Conservation (phyloP, 2,888 invertebrate species). For the Leucophenga montana region DNA sequence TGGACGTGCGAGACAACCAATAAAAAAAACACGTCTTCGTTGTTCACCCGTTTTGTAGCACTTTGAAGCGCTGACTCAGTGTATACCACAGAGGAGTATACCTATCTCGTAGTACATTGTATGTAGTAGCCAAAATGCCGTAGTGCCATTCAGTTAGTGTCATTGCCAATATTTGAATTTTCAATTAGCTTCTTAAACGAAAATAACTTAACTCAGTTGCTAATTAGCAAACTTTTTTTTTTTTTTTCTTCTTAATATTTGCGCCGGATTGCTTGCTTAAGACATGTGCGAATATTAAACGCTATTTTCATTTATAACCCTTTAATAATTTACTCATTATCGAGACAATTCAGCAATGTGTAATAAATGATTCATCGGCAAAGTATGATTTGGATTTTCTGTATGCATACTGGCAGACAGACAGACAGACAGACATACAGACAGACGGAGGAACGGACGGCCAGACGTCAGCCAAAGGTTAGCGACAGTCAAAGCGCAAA, state of each 20-base stretch:
- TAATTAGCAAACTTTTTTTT: slow-evolving; percentile 4
- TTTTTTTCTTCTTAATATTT: background rate
- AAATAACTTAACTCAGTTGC: slow-evolving; percentile 16
- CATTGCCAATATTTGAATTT: slow-evolving; percentile 21
- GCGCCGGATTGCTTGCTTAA: background rate
- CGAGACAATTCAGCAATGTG: background rate
- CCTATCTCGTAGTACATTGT: too few species aligned
- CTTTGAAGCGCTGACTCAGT: background rate
- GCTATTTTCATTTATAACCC: background rate
- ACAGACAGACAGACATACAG: too few species aligned
- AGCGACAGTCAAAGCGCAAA: background rate
- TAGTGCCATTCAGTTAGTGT: background rate
- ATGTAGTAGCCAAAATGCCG: too few species aligned
- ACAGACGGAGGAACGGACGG: too few species aligned
- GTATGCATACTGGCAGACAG: too few species aligned
- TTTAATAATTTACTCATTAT: slow-evolving; percentile 13
- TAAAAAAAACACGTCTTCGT: background rate
- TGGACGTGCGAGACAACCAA: background rate
- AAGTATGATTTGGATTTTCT: background rate
- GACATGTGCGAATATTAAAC: background rate
- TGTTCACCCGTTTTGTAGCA: background rate
- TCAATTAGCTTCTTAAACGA: slow-evolving; percentile 15
- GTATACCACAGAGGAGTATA: too few species aligned
- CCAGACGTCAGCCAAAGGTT: too few species aligned
- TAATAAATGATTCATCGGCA: background rate